These are phyloP conservation scores for Solenopsis invicta DNA, from an alignment of 1,140 invertebrate genomes.

Conservation along the genomic window DNA sequence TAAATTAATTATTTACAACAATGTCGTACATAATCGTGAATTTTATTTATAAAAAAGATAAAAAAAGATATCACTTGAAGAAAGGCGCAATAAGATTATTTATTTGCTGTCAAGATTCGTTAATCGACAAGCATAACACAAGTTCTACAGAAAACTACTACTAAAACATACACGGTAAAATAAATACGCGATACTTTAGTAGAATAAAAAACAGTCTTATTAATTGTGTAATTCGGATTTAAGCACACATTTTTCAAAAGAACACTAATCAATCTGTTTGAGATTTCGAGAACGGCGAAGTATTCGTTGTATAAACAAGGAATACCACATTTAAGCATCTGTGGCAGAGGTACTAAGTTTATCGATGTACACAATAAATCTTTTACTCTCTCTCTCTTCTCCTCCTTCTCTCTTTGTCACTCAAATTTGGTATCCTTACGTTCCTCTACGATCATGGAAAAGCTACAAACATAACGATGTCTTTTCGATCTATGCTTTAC, in stretches of 20 bases:
- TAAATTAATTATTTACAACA: constrained; percentile 43
- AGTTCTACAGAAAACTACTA: constrained; percentile 3
- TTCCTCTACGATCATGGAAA: constrained; percentile 3
- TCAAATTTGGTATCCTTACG: neutral
- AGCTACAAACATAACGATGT: neutral
- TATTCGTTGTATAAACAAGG: constrained; percentile 43
- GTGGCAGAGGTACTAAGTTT: constrained; percentile 37
- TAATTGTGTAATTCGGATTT: constrained; percentile 24
- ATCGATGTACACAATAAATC: constrained; percentile 55
- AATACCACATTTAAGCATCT: constrained; percentile 11
- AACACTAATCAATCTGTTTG: constrained; percentile 11
- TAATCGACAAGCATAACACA: neutral
- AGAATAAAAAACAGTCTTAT: constrained; percentile 44
- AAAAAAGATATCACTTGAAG: constrained; percentile 27
- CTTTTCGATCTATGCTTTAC: neutral
- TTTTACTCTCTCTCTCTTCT: constrained; percentile 33
- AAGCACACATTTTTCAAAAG: constrained; percentile 47
- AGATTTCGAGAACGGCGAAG: constrained; percentile 20
- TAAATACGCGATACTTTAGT: constrained; percentile 58
- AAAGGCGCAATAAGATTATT: neutral
- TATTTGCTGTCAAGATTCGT: neutral
- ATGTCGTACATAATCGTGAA: neutral
- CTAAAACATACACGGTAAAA: constrained; percentile 29
- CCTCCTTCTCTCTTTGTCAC: neutral
- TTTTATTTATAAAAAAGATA: constrained; percentile 36